These are phyloP conservation scores for Zootoca vivipara DNA, from an alignment of 2,113 vertebrate species.

Conservation along the genomic window DNA sequence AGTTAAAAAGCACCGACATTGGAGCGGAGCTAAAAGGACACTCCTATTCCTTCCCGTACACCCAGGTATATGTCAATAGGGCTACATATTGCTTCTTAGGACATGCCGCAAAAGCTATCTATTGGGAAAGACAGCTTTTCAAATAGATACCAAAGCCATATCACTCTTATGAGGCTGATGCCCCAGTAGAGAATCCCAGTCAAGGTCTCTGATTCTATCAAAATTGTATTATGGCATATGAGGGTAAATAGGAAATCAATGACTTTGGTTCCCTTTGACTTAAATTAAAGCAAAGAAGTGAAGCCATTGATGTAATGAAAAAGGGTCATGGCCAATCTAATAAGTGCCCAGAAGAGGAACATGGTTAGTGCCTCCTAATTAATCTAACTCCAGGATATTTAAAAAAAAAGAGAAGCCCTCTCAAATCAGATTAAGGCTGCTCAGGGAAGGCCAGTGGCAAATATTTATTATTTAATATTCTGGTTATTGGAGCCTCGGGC, in stretches of 20 bases:
- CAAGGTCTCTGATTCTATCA: neutral
- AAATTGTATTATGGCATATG: neutral
- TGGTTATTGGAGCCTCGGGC: neutral
- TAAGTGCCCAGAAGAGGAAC: slow-evolving; percentile 10
- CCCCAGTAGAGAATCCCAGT: neutral
- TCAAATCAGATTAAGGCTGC: neutral
- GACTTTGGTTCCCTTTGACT: neutral
- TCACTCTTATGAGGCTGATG: neutral
- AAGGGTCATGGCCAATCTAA: slow-evolving; percentile 13
- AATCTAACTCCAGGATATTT: slow-evolving; percentile 12
- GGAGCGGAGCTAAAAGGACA: too few species aligned
- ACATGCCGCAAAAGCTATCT: neutral
- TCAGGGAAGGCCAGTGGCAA: neutral
- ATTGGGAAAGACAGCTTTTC: neutral
- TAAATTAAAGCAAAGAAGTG: slow-evolving; percentile 20
- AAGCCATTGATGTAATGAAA: slow-evolving; percentile 22
- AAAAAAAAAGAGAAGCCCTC: neutral
- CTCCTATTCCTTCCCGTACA: too few species aligned
- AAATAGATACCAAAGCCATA: neutral
- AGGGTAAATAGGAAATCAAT: neutral
- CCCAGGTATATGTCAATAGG: too few species aligned
- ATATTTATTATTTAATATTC: slow-evolving; percentile 24
- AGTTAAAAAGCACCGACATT: too few species aligned
- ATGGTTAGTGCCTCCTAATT: slow-evolving; percentile 24
- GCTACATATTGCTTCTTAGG: neutral